Base-by-base conservation (phyloP, 2,888 invertebrate genomes). In the Oscheius sp. region DNA sequence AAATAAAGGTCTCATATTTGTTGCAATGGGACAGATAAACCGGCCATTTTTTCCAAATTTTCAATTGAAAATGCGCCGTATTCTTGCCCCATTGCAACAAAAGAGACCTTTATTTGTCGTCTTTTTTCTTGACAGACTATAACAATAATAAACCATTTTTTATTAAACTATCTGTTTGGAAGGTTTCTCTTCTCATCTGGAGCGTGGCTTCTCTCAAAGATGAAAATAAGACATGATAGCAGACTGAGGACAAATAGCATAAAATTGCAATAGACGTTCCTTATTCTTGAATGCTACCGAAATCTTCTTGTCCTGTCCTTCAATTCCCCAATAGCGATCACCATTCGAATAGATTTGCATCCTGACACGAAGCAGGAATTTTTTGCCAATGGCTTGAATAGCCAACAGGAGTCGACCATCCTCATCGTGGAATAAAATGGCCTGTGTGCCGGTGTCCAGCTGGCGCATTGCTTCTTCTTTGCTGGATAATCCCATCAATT, bases 141-240 rank as follows among this genome's bases (percentile, higher is more conserved):
- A n/a, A n/a, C n/a, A n/a, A n/a, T 35, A 35, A 35, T 35, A 35
- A 35, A 35, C 35, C 9, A 35, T 6, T 35, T 35, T 35, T 35
- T 35, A 35, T 35, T 35, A 35, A 35, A 35, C 35, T 35, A 35
- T 35, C 35, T 35, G 35, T 35, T 35, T 35, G 35, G 35, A 35
- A 35, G 35, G 35, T 35, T 35, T 35, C 5, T 35, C 9, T 35
- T 3, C 35, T 53, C 53, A 18, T 16, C 25, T 53, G 53, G 21
- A 21, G 25, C 53, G 53, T 53, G 53, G 16, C 53, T 21, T 23
- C 25, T 53, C 53, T 53, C 53, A 53, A 12, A 25, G 5, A 35
- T 58, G 16, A 29, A 58, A 58, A n/a, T 58, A 58, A 29, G 27
- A 25, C 58, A 58, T 58, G 58, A 58, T 25, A n/a, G 58, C 58